Evolutionary conservation across 2,888 invertebrate species (phyloP).

Genomic region (Nemoura dubitans): DNA sequence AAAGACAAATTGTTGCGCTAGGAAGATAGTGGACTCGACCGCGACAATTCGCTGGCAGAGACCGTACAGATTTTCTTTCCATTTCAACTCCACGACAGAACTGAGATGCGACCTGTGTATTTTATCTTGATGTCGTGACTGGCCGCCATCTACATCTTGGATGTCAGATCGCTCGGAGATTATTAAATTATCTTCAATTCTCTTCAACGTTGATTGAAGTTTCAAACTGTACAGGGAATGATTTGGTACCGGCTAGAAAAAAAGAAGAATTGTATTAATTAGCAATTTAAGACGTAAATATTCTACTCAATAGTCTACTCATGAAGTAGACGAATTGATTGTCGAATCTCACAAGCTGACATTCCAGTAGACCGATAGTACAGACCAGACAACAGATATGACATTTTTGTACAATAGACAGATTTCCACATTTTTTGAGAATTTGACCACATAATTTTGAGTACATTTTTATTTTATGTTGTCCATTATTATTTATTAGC

Average conservation of each 20-base stretch:
- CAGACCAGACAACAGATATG: too few species aligned
- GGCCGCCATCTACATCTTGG: neutral
- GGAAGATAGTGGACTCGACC: slow-evolving; percentile 90
- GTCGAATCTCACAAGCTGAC: too few species aligned
- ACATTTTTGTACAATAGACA: too few species aligned
- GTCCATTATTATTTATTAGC: too few species aligned
- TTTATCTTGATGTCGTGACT: neutral
- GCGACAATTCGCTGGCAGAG: slow-evolving; percentile 88
- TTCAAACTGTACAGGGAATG: slow-evolving; percentile 71
- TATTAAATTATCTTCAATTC: slow-evolving; percentile 77
- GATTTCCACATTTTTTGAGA: too few species aligned
- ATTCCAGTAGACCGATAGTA: too few species aligned
- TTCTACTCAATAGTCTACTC: too few species aligned
- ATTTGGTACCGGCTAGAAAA: slow-evolving; percentile 62
- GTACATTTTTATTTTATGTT: too few species aligned
- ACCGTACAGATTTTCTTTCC: slow-evolving; percentile 81
- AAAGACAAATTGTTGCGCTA: slow-evolving; percentile 86
- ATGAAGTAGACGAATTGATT: too few species aligned
- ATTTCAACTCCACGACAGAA: slow-evolving; percentile 71
- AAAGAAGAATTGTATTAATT: slow-evolving; percentile 33
- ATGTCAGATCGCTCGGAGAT: slow-evolving; percentile 18
- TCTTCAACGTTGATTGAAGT: slow-evolving; percentile 76
- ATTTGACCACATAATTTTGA: too few species aligned
- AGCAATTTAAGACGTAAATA: too few species aligned
- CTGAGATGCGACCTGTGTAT: slow-evolving; percentile 13